A percentile compares a stretch with the other conserved stretches of the same genome.
phyloP scores from a whole-genome alignment of 2,888 invertebrate genomes.

The Palloptera scutellata region DNA sequence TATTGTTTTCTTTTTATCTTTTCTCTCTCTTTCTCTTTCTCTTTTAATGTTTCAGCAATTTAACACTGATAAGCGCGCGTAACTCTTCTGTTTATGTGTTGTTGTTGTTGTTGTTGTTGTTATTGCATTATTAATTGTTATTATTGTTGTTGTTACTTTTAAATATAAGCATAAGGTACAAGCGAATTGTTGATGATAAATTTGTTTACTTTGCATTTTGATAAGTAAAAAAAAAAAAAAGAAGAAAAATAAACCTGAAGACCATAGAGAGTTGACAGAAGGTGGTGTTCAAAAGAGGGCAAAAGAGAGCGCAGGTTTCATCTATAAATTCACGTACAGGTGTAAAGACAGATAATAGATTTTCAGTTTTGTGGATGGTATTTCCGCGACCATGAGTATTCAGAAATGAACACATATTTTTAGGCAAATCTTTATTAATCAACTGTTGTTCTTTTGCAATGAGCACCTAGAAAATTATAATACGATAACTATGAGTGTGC shows the following conservation, averaged over 20 bases:
- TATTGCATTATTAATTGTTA: neutral
- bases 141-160: neutral
- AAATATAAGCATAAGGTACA: neutral
- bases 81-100: neutral
- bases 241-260: too few species aligned
- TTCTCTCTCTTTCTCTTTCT: too few species aligned
- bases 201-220: slow-evolving; percentile 33
- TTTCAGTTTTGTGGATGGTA: too few species aligned
- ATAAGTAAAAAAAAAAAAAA: slow-evolving; percentile 24
- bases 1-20: neutral
- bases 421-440: too few species aligned
- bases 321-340: neutral
- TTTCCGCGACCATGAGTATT: too few species aligned
- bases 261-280: too few species aligned
- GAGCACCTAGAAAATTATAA: too few species aligned
- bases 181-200: slow-evolving; percentile 9
- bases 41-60: slow-evolving; percentile 3
- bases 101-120: slow-evolving; percentile 1
- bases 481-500: too few species aligned
- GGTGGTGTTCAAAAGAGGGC: too few species aligned
- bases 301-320: neutral
- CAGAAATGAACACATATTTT: too few species aligned
- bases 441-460: too few species aligned
- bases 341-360: too few species aligned
- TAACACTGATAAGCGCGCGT: slow-evolving; percentile 20